Evolutionary conservation across 2,888 invertebrate species (phyloP).

Genomic region (Meghimatium bilineatum): DNA sequence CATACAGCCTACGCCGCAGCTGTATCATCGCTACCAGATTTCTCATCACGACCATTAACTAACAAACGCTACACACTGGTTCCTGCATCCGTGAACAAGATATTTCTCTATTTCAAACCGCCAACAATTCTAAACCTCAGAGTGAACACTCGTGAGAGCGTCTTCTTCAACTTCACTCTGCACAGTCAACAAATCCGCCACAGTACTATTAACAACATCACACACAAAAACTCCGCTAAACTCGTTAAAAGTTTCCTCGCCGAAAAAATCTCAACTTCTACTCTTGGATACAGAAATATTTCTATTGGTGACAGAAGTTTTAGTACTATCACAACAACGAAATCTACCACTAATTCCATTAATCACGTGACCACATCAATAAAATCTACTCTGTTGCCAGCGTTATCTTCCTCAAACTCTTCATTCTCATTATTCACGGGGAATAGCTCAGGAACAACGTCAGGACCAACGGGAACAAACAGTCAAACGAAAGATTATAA

Average conservation of each 20-base stretch:
- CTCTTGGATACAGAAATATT: not conserved
- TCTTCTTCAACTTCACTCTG: constrained; percentile 64
- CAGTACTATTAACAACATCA: not conserved
- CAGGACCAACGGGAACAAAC: not conserved
- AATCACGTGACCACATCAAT: not conserved
- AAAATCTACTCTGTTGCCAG: not conserved
- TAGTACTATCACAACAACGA: constrained; percentile 12
- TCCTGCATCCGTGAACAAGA: constrained; percentile 55
- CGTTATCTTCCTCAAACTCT: not conserved
- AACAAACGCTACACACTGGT: constrained; percentile 41
- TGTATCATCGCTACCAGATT: constrained; percentile 10
- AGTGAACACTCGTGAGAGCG: constrained; percentile 64
- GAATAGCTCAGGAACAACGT: not conserved
- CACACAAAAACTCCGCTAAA: no score
- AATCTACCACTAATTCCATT: not conserved
- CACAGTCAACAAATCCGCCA: not conserved
- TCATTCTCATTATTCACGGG: not conserved
- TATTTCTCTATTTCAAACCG: constrained; percentile 68
- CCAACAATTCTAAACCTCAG: constrained; percentile 66
- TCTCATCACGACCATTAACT: not conserved
- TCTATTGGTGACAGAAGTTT: not conserved
- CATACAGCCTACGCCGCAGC: constrained; percentile 1
- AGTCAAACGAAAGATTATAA: not conserved
- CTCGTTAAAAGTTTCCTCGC: no score
- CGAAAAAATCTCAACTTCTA: not conserved